Conservation (phyloP, 2,113 vertebrate genomes). For the Tenrec ecaudatus region DNA sequence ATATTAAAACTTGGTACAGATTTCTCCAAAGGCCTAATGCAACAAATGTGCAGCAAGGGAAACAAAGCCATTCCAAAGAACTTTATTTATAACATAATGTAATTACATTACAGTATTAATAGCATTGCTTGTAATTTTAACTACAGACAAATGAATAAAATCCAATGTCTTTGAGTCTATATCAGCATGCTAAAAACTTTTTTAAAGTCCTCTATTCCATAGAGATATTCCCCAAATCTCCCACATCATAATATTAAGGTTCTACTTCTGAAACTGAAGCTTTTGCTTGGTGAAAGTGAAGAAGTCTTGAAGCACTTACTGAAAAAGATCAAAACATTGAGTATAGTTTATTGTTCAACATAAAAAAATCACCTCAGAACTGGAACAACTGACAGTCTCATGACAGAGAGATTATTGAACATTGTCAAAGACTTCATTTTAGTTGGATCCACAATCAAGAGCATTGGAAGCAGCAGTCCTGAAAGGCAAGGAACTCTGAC, state of each 20-base stretch:
- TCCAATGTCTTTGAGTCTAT: too few species aligned
- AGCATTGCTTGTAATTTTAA: conserved; percentile 5
- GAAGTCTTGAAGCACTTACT: not conserved
- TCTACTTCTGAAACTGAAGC: not conserved
- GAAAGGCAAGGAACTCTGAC: not conserved
- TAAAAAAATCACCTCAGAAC: not conserved
- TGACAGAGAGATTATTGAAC: not conserved
- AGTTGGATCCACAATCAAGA: not conserved
- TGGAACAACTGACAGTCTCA: not conserved
- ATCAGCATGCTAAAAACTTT: too few species aligned
- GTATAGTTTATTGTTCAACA: too few species aligned
- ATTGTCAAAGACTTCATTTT: not conserved
- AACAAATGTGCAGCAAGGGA: conserved; percentile 44
- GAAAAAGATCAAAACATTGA: not conserved
- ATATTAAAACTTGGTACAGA: conserved; percentile 47
- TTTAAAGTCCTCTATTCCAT: too few species aligned
- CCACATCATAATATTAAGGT: too few species aligned
- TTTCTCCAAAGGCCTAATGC: conserved; percentile 11
- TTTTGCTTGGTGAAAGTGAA: not conserved
- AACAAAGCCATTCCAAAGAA: conserved; percentile 39
- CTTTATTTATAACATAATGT: conserved; percentile 1
- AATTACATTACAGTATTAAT: conserved; percentile 11
- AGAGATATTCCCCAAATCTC: too few species aligned
- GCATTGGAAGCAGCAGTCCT: not conserved
- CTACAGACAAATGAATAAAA: not conserved